Evolutionary conservation across 2,113 vertebrate genomes (phyloP), one percentile per base, ranked within the genome.

Genomic region (Recurvirostra avosetta): DNA sequence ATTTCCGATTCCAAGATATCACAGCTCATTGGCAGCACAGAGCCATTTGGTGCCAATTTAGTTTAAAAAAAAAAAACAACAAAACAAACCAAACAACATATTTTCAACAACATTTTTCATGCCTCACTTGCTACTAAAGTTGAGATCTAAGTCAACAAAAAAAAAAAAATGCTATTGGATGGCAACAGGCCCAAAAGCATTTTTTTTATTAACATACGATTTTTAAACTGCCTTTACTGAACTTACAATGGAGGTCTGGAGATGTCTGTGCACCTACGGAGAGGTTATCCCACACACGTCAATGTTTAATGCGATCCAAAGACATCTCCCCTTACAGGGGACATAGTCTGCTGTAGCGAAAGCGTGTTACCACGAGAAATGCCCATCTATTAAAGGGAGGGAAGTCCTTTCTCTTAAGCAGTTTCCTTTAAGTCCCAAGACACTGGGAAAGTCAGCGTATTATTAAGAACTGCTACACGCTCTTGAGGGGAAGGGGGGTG

Each of bases 251-350:
- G 63, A 78, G 63, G 65, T 36, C 75, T 43, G 4, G 73, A 58
- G 85, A 85, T 8, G 52, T 16, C 3, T 2, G 38, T 1, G 61
- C 66, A 85, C 53, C 87, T n/a, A 15, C 0, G 29, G 55, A 58
- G 78, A 94, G 73, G 41, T 89, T 66, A 91, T 25, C 85, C 85
- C 85, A 41, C 43, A 66, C 43, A 63, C 15, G 82, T 73, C 86
- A 95, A 92, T 65, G 87, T 88, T 97, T 97, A 95, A 98, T 86
- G 79, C 2, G 58, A 92, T 90, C 89, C 96, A 91, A 87, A 91
- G 86, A 66, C 96, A 50, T 91, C 95, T 95, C 94, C 90, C n/a
- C 2, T 92, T 95, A 95, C 77, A 94, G 88, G 59, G 94, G 78
- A 80, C 30, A 6, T 30, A 36, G 13, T 21, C 26, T 21, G 32